Evolutionary conservation across 2,888 invertebrate species (phyloP).

Genomic region (Morpho deidamia): DNA sequence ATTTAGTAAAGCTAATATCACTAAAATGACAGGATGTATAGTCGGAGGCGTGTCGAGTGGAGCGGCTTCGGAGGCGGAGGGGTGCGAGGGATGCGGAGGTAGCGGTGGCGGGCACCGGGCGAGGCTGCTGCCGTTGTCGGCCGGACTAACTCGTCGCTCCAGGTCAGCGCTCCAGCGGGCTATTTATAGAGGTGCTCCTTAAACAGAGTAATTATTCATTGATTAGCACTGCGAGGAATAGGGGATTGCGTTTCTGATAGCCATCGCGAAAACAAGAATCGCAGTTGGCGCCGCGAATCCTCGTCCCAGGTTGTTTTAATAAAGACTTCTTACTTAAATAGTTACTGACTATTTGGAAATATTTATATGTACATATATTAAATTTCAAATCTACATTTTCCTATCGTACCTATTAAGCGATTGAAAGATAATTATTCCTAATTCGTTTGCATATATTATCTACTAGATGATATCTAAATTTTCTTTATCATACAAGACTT

Average conservation of each 20-base stretch:
- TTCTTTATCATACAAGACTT: no score
- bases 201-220: slow-evolving; percentile 79
- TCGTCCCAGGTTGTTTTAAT: slow-evolving; percentile 32
- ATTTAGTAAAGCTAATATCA: slow-evolving; percentile 60
- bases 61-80: slow-evolving; percentile 32
- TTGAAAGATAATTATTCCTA: no score
- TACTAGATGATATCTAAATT: no score
- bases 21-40: slow-evolving; percentile 68
- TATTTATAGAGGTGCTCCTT: slow-evolving; percentile 78
- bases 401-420: no score
- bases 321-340: slow-evolving; percentile 12
- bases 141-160: slow-evolving; percentile 78
- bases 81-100: slow-evolving; percentile 21
- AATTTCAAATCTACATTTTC: no score
- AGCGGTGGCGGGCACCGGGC: slow-evolving; percentile 35
- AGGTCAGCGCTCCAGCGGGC: slow-evolving; percentile 77
- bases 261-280: slow-evolving; percentile 73
- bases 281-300: slow-evolving; percentile 63
- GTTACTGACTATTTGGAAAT: background rate
- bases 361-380: no score
- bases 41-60: slow-evolving; percentile 57
- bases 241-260: slow-evolving; percentile 77
- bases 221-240: slow-evolving; percentile 78
- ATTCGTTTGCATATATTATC: no score
- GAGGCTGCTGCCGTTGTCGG: slow-evolving; percentile 70